Percentiles rank a stretch among this genome's conserved stretches.
These are phyloP conservation scores for Hemicentrotus pulcherrimus DNA, from an alignment of 35 echinoderm and acorn worm genomes.

Conservation along the genomic window DNA sequence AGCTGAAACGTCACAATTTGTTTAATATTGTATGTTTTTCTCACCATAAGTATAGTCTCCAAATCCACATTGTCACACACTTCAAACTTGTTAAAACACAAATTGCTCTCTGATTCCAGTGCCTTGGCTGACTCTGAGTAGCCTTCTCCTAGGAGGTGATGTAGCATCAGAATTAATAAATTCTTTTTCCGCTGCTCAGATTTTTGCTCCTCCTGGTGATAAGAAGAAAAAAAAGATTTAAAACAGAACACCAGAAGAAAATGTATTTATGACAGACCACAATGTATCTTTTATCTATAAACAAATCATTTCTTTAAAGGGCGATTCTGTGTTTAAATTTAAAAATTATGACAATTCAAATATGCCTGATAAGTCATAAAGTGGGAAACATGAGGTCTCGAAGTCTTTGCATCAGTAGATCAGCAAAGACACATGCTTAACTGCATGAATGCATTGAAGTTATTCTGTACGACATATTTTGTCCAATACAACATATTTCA, in stretches of 20 bases:
- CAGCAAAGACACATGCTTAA: too few relatives aligned
- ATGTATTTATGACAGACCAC: too few relatives aligned
- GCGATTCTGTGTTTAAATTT: too few relatives aligned
- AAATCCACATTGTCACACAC: slow-evolving; percentile 99
- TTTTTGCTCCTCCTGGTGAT: slow-evolving; percentile 85
- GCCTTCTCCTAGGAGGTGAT: slow-evolving; percentile 90
- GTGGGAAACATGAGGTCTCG: too few relatives aligned
- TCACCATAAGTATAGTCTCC: slow-evolving; percentile 96
- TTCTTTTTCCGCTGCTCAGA: slow-evolving; percentile 92
- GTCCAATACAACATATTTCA: too few relatives aligned
- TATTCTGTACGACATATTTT: too few relatives aligned
- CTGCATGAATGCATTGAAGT: too few relatives aligned
- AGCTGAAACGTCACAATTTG: too few relatives aligned
- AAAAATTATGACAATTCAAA: too few relatives aligned
- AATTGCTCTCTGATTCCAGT: slow-evolving; percentile 85
- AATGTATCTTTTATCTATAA: neutral
- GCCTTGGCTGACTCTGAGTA: slow-evolving; percentile 94
- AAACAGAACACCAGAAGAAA: neutral
- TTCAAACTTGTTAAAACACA: slow-evolving; percentile 94
- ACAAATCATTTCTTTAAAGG: neutral
- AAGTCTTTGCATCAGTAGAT: too few relatives aligned
- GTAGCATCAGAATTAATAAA: slow-evolving; percentile 85
- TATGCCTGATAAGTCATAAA: too few relatives aligned
- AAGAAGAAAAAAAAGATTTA: neutral
- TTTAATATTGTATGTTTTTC: neutral